phyloP scores from a whole-genome alignment of 1,140 invertebrate species.

The Asobara japonica region DNA sequence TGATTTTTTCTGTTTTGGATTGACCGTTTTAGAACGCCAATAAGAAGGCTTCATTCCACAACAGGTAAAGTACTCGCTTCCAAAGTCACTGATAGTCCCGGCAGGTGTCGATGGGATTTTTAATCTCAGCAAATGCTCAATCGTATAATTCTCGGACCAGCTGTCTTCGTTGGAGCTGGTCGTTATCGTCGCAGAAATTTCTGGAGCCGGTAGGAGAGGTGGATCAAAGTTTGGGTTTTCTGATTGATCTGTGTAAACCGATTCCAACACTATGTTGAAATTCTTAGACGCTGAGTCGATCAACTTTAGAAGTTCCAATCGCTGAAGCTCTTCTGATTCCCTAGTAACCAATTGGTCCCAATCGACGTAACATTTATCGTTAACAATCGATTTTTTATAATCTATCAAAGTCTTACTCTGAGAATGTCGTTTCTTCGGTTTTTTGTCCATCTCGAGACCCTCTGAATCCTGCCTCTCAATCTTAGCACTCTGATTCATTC shows the following conservation, averaged over 20 bases:
- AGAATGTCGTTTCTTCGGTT: slow-evolving; percentile 39
- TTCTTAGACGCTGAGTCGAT: slow-evolving; percentile 45
- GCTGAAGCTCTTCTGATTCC: slow-evolving; percentile 52
- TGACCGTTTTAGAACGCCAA: slow-evolving; percentile 46
- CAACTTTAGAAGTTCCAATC: slow-evolving; percentile 47
- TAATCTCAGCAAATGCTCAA: slow-evolving; percentile 55
- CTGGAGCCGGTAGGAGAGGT: slow-evolving; percentile 53
- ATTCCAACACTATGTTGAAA: slow-evolving; percentile 53
- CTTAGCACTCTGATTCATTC: slow-evolving; percentile 35
- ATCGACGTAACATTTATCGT: slow-evolving; percentile 46
- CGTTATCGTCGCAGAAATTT: slow-evolving; percentile 59
- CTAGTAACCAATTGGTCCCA: slow-evolving; percentile 56
- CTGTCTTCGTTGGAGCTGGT: slow-evolving; percentile 58
- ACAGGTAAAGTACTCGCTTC: slow-evolving; percentile 56
- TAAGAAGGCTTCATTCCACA: slow-evolving; percentile 60
- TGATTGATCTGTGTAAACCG: slow-evolving; percentile 53
- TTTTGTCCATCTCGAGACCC: slow-evolving; percentile 22
- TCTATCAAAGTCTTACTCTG: slow-evolving; percentile 41
- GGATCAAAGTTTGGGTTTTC: slow-evolving; percentile 53
- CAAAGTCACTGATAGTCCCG: slow-evolving; percentile 34
- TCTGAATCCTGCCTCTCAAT: not conserved
- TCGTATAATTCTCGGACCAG: slow-evolving; percentile 62
- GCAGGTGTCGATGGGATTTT: slow-evolving; percentile 50
- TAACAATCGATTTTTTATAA: slow-evolving; percentile 32
- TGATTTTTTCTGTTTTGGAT: slow-evolving; percentile 46